Evolutionary conservation across 2,888 invertebrate species (phyloP).

Genomic region (Hyppa rectilinea): DNA sequence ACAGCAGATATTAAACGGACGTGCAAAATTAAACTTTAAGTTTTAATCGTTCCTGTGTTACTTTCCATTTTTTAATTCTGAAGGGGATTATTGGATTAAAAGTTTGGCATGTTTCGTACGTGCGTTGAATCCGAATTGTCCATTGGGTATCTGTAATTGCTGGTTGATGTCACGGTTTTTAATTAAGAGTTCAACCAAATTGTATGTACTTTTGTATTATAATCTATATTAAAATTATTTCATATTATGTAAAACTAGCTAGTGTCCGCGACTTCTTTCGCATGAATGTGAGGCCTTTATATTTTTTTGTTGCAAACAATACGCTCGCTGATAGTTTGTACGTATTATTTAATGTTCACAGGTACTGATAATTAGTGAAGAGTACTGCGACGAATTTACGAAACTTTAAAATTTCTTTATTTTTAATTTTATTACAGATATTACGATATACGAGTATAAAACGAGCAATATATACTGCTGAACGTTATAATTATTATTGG

Average conservation of each 20-base stretch:
- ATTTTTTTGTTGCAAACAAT: no score
- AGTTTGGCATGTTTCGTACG: slow-evolving; percentile 50
- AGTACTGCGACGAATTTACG: background rate
- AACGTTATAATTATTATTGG: no score
- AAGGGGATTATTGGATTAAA: slow-evolving; percentile 59
- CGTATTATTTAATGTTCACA: slow-evolving; percentile 18
- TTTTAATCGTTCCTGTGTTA: slow-evolving; percentile 56
- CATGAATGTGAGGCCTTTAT: no score
- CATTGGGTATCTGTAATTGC: slow-evolving; percentile 38
- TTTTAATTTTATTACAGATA: no score
- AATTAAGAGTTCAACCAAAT: slow-evolving; percentile 27
- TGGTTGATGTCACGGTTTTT: slow-evolving; percentile 40
- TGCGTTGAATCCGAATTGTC: slow-evolving; percentile 30
- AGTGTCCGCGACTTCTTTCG: no score
- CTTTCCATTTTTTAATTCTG: slow-evolving; percentile 56
- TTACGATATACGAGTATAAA: no score
- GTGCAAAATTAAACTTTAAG: slow-evolving; percentile 59
- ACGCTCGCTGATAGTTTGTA: slow-evolving; percentile 6
- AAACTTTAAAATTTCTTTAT: no score
- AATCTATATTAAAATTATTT: slow-evolving; percentile 19
- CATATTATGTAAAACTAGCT: background rate
- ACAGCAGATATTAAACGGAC: slow-evolving; percentile 41
- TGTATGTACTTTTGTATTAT: slow-evolving; percentile 2
- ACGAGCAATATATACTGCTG: no score
- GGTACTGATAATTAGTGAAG: slow-evolving; percentile 28